Percentiles rank a stretch among this genome's conserved stretches.
These are phyloP conservation scores for Bruchidius siliquastri DNA, from an alignment of 2,888 invertebrate species.

Conservation along the genomic window DNA sequence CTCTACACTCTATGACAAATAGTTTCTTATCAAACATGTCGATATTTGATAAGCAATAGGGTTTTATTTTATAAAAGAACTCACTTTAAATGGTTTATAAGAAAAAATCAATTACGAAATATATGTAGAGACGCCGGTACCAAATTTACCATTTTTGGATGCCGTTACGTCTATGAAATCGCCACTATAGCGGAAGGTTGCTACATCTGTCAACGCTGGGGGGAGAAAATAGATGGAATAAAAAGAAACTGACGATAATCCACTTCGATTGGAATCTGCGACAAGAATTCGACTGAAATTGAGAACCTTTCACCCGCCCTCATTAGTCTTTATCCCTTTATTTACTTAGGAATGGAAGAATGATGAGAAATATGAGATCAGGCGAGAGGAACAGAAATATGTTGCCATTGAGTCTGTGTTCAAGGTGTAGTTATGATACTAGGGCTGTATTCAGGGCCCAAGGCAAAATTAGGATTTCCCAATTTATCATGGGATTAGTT, in stretches of 20 bases:
- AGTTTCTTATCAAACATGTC: too few relatives aligned
- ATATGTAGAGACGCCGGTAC: too few relatives aligned
- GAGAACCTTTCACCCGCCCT: not conserved
- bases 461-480: not conserved
- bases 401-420: not conserved
- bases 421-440: not conserved
- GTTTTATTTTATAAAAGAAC: too few relatives aligned
- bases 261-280: not conserved
- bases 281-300: not conserved
- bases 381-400: not conserved
- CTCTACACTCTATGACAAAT: too few relatives aligned
- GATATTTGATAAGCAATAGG: too few relatives aligned
- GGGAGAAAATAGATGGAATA: not conserved
- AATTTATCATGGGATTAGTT: too few relatives aligned
- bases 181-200: too few relatives aligned
- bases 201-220: too few relatives aligned
- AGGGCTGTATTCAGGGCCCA: not conserved
- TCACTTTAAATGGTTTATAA: too few relatives aligned
- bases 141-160: too few relatives aligned
- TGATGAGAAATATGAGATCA: not conserved
- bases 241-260: not conserved
- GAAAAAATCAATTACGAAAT: too few relatives aligned
- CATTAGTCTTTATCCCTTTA: not conserved
- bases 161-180: too few relatives aligned
- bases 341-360: not conserved